phyloP scores from a whole-genome alignment of 1,140 invertebrate genomes.

The Cotesia glomerata region DNA sequence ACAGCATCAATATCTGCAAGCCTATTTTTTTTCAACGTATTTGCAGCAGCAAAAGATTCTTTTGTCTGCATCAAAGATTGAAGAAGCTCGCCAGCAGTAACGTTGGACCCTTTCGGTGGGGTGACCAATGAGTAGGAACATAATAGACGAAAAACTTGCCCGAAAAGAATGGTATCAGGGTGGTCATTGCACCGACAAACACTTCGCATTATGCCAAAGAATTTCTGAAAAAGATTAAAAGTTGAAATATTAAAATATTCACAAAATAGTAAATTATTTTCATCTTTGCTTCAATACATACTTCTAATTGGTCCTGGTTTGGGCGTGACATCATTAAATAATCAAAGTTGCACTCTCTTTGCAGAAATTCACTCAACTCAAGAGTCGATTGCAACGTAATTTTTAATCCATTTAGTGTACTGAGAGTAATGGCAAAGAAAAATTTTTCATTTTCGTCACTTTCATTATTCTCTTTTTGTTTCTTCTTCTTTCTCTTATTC shows the following conservation, averaged over 20 bases:
- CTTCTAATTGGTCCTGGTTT: constrained; percentile 25
- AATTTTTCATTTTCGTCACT: not conserved
- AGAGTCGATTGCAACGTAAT: constrained; percentile 15
- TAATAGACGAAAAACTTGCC: not conserved
- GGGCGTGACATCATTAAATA: constrained; percentile 20
- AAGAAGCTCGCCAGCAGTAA: constrained; percentile 12
- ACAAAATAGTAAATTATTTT: not conserved
- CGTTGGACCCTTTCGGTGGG: constrained; percentile 32
- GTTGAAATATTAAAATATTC: not conserved
- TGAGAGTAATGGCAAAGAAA: constrained; percentile 9
- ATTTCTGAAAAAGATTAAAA: not conserved
- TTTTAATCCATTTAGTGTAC: constrained; percentile 10
- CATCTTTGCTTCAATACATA: not conserved
- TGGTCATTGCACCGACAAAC: not conserved
- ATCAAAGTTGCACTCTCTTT: not conserved
- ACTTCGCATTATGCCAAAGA: too few relatives aligned
- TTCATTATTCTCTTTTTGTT: not conserved
- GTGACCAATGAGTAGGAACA: constrained; percentile 26
- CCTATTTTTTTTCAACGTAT: not conserved
- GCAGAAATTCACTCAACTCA: constrained; percentile 15
- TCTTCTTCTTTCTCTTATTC: not conserved
- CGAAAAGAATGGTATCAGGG: constrained; percentile 26
- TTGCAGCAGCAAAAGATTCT: not conserved
- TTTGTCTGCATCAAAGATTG: constrained; percentile 17
- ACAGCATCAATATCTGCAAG: not conserved